Evolutionary conservation across 2,113 vertebrate species (phyloP).

Genomic region (Chlamydotis undulata): DNA sequence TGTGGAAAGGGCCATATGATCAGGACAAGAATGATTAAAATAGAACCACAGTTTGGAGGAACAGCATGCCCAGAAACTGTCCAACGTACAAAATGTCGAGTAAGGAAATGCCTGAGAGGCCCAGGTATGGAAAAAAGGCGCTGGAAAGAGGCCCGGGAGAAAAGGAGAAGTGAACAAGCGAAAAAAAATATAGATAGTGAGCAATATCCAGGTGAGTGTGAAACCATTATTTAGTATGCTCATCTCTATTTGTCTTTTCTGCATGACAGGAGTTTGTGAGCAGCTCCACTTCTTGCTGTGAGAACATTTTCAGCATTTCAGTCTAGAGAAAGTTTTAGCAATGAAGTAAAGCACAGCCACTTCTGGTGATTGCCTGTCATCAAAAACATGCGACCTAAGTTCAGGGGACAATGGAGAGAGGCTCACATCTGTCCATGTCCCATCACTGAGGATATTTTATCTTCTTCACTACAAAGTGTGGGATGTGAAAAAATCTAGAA

Average conservation of each 20-base stretch:
- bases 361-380: background rate
- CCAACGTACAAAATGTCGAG: slow-evolving; percentile 91
- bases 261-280: background rate
- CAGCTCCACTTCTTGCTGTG: background rate
- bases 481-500: background rate
- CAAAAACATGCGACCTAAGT: rapidly evolving
- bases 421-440: background rate
- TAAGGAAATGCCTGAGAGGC: slow-evolving; percentile 89
- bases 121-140: slow-evolving; percentile 86
- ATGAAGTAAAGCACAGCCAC: background rate
- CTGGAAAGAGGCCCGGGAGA: slow-evolving; percentile 91
- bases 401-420: background rate
- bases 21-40: slow-evolving; percentile 88
- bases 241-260: rapidly evolving
- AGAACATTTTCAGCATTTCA: background rate
- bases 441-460: background rate
- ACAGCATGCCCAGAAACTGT: slow-evolving; percentile 88
- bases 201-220: slow-evolving; percentile 85
- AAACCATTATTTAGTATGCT: too few species aligned
- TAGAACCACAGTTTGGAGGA: slow-evolving; percentile 96
- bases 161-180: slow-evolving; percentile 85
- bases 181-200: slow-evolving; percentile 79
- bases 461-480: background rate
- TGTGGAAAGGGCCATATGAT: slow-evolving; percentile 96
- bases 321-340: background rate